A percentile compares a stretch with the other conserved stretches of the same genome.
Evolutionary conservation across 2,797 vertebrate genomes (phyloP).

Genomic region (Neomorphus geoffroyi): DNA sequence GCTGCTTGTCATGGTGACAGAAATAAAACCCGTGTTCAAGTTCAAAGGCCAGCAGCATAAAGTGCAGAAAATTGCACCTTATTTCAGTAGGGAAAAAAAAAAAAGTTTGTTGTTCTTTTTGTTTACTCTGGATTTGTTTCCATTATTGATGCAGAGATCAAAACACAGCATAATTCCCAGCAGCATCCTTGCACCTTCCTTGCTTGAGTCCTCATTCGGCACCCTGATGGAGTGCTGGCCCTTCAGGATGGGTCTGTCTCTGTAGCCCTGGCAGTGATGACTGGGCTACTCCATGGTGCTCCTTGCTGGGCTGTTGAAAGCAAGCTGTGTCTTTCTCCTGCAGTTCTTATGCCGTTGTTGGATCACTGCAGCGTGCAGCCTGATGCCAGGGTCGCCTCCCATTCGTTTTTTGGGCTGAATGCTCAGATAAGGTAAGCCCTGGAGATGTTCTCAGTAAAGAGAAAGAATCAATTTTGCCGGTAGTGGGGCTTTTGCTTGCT

Average conservation of each 20-base stretch:
- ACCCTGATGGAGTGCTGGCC: accelerated
- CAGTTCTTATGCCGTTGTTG: constrained; percentile 91
- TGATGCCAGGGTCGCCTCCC: constrained; percentile 82
- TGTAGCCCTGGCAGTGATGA: background rate
- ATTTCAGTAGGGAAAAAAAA: background rate
- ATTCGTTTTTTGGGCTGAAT: constrained; percentile 90
- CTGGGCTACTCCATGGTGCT: accelerated
- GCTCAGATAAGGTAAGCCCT: constrained; percentile 86
- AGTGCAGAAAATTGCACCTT: background rate
- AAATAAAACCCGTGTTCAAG: background rate
- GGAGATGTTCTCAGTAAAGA: background rate
- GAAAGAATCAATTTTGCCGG: background rate
- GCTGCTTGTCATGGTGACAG: background rate
- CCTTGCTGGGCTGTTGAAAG: background rate
- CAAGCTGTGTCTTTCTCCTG: background rate
- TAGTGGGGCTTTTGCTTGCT: background rate
- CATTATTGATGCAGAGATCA: background rate
- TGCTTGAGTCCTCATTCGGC: accelerated
- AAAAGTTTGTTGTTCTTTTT: background rate
- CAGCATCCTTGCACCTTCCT: background rate
- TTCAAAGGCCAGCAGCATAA: background rate
- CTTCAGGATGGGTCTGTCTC: background rate
- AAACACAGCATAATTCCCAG: background rate
- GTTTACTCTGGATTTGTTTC: background rate
- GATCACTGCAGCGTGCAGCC: constrained; percentile 91